phyloP scores from a whole-genome alignment of 2,113 vertebrate genomes.

The Pterocles burchelli region DNA sequence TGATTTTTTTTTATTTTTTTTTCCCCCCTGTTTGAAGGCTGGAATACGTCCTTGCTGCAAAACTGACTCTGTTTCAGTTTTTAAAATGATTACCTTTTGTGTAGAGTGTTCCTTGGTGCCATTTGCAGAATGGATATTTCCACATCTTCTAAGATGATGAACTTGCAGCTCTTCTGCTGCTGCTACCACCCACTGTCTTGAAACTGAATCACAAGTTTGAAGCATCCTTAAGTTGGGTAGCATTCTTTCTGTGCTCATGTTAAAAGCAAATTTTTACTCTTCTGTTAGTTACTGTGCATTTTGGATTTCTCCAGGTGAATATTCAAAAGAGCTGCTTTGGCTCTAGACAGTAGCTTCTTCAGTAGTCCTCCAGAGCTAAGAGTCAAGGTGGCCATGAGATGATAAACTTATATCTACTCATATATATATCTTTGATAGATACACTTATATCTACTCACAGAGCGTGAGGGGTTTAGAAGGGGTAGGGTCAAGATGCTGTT shows the following conservation, averaged over 20 bases:
- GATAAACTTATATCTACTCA: too few relatives aligned
- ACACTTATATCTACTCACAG: too few relatives aligned
- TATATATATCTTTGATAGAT: too few relatives aligned
- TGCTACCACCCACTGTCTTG: not conserved
- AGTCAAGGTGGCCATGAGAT: not conserved
- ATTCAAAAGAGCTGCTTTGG: not conserved
- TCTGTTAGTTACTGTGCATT: not conserved
- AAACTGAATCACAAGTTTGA: not conserved
- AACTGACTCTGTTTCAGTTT: not conserved
- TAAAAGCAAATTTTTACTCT: not conserved
- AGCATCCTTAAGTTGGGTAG: not conserved
- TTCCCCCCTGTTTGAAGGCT: not conserved
- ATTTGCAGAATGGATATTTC: not conserved
- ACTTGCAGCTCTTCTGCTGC: not conserved
- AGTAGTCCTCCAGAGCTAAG: not conserved
- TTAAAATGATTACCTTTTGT: not conserved
- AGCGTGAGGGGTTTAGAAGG: not conserved
- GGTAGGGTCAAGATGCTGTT: not conserved
- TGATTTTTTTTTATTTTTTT: not conserved
- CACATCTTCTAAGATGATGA: not conserved
- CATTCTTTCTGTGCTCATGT: not conserved
- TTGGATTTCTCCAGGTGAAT: not conserved
- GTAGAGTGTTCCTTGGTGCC: not conserved
- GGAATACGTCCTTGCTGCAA: not conserved
- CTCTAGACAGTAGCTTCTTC: not conserved